Percentiles rank a stretch among this genome's conserved stretches.
Conservation (phyloP, 1,140 invertebrate species). For the Atta cephalotes region DNA sequence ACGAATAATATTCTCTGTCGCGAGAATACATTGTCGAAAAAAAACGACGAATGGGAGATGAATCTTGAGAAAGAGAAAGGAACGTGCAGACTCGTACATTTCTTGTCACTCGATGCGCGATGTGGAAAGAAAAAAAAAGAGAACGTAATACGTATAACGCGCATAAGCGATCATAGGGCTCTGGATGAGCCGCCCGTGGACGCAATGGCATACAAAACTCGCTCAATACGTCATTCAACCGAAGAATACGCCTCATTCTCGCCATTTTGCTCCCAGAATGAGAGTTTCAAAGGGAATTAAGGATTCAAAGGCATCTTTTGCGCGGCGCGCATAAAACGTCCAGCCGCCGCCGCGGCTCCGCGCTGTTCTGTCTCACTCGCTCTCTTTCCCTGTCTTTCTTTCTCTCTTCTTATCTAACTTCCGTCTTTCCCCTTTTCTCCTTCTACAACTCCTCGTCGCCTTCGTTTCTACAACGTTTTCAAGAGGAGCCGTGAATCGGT, state of each 20-base stretch:
- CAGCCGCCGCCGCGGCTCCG: constrained; percentile 73
- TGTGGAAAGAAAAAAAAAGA: constrained; percentile 63
- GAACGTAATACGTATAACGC: constrained; percentile 70
- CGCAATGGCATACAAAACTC: constrained; percentile 85
- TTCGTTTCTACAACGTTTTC: constrained; percentile 61
- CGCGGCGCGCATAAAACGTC: constrained; percentile 83
- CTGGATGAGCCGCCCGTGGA: constrained; percentile 82
- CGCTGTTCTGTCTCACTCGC: constrained; percentile 49
- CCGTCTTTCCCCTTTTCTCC: constrained; percentile 58
- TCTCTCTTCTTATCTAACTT: constrained; percentile 56
- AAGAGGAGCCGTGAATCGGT: constrained; percentile 21
- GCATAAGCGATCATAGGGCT: constrained; percentile 75
- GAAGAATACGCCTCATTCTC: constrained; percentile 86
- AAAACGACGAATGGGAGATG: constrained; percentile 1
- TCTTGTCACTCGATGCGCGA: constrained; percentile 49
- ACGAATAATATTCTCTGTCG: background rate
- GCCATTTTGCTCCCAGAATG: constrained; percentile 85
- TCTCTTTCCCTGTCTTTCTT: constrained; percentile 28
- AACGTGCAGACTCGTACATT: constrained; percentile 51
- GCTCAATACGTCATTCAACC: constrained; percentile 86
- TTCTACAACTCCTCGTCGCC: constrained; percentile 54
- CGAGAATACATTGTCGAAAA: constrained; percentile 6
- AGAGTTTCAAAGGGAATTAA: constrained; percentile 87
- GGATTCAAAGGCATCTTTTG: constrained; percentile 87
- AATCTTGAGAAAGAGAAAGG: constrained; percentile 43